Percentiles rank a stretch among this genome's conserved stretches.
phyloP scores from a whole-genome alignment of 2,888 invertebrate genomes.

The Heliconius erato region DNA sequence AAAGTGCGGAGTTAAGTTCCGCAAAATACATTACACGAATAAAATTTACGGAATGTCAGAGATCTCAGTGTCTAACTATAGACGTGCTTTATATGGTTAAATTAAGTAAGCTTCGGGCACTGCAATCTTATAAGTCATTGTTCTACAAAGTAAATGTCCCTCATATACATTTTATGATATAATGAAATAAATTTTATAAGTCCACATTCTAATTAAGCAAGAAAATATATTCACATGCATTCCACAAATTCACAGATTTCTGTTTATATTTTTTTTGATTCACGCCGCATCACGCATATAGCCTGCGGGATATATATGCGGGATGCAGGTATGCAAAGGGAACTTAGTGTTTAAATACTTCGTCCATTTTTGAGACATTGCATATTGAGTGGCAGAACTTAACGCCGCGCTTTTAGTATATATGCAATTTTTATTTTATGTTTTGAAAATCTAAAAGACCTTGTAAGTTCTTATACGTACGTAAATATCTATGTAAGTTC shows the following conservation, averaged over 20 bases:
- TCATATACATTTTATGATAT: neutral
- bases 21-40: neutral
- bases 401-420: neutral
- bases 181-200: conserved; percentile 1
- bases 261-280: neutral
- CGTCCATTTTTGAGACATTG: neutral
- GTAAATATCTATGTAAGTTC: too few species aligned
- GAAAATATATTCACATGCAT: neutral
- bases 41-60: neutral
- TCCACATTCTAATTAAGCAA: conserved; percentile 16
- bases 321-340: neutral
- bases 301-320: too few species aligned
- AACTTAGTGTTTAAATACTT: neutral
- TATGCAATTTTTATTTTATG: neutral
- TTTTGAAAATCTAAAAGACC: neutral
- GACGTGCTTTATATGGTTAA: neutral
- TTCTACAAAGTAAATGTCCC: conserved; percentile 1
- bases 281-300: too few species aligned
- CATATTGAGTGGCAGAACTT: neutral
- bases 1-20: neutral
- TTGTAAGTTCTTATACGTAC: neutral
- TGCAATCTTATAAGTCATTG: neutral
- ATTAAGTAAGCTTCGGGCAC: neutral
- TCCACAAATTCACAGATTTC: neutral
- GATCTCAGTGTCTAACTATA: neutral